Percentiles rank a stretch among this genome's conserved stretches.
Evolutionary conservation across 2,888 invertebrate genomes (phyloP).

Genomic region (Physocephala rufipes): DNA sequence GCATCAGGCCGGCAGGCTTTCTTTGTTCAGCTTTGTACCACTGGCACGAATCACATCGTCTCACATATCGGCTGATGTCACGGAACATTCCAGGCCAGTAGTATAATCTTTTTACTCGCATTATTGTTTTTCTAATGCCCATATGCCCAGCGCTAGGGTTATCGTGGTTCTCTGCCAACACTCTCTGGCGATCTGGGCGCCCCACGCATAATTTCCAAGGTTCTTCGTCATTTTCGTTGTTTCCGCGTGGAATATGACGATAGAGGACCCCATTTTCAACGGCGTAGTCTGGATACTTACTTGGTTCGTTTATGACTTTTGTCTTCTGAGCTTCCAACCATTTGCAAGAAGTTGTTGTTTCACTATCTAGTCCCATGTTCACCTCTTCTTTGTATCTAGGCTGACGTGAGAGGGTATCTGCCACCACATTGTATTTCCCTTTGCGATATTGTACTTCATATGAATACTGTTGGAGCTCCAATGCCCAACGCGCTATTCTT

Average conservation of each 20-base stretch:
- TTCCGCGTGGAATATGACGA: not conserved
- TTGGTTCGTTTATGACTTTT: not conserved
- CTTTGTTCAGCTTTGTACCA: not conserved
- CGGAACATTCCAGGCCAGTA: not conserved
- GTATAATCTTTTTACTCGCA: not conserved
- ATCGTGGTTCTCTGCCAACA: not conserved
- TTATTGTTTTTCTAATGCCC: not conserved
- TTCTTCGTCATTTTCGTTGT: not conserved
- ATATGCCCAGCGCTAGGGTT: not conserved
- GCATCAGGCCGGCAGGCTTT: not conserved
- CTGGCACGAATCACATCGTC: not conserved
- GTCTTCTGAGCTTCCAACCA: not conserved
- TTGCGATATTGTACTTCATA: not conserved
- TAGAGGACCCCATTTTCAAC: not conserved
- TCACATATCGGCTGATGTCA: not conserved
- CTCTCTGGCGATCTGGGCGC: too few species aligned
- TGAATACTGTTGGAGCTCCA: not conserved
- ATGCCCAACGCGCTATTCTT: not conserved
- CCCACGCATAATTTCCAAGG: not conserved
- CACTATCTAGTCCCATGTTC: too few species aligned
- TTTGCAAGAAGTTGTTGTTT: too few species aligned
- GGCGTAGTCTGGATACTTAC: not conserved
- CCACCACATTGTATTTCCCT: not conserved
- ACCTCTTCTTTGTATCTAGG: too few species aligned
- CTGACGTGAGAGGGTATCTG: not conserved